Evolutionary conservation across 2,888 invertebrate genomes (phyloP), one percentile per base, ranked within the genome.

Genomic region (Tachina lurida): DNA sequence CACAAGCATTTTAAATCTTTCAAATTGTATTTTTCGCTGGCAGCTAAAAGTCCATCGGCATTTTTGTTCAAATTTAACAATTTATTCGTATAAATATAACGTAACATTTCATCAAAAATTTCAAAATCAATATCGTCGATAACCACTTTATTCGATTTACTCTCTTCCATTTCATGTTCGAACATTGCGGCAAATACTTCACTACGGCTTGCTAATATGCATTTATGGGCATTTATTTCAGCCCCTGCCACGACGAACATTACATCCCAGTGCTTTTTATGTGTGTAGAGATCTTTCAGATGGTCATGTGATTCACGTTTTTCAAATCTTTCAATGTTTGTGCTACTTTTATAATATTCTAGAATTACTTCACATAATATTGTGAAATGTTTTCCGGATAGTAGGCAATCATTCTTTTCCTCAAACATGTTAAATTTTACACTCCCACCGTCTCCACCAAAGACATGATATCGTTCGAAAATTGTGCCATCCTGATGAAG

Each of bases 121-220:
- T 99, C 99, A 92, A 98, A 97, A 93, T 99, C 99, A 67, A 99
- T 98, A 93, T 99, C 99, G 68, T 97, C 97, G 91, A 97, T 97
- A 93, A 97, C 98, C 58, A 99, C 99, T 90, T 98, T 95, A 94
- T 98, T 99, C 93, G 97, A 96, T 94, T 98, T 98, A 88, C 97
- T 94, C 92, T 99, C 99, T 92, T 98, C 98, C 98, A 99, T 99
- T 94, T 99, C 98, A 93, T 99, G 99, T 93, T 98, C 98, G 93
- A 99, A 99, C 99, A 99, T 99, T 86, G 99, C 99, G 91, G 98
- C 97, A 94, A 99, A 99, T 52, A 99, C 99, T 87, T 98, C 98
- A 94, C 98, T 98, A 91, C 99, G 96, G 89, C 99, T 77, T 45
- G 84, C 86, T 68, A 99, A 94, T 92, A 99, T 98, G 89, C 99